Evolutionary conservation across 2,888 invertebrate species (phyloP), one percentile per base, ranked within the genome.

Genomic region (Thelaira solivaga): DNA sequence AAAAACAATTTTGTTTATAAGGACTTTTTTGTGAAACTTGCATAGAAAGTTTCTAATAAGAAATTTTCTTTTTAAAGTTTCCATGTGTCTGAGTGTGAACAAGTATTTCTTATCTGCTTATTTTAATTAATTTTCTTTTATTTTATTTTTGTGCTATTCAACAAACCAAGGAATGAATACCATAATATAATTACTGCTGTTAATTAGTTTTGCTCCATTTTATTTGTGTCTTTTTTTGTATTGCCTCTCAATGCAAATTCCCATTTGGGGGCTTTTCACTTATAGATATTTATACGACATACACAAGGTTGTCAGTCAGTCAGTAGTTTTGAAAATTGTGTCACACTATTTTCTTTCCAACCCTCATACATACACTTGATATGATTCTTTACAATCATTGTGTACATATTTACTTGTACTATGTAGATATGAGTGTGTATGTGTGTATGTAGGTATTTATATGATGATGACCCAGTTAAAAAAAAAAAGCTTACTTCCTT

Each of bases 401-500:
- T 47, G 24, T 53, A 7, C n/a, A 4, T 53, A 24, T n/a, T 36
- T 24, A 51, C 20, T 18, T 10, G 29, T 11, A 6, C 16, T n/a
- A 47, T 11, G 22, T 1, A 4, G 11, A 7, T 13, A 29, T 3
- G 1, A 39, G 6, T 16, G 10, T 22, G n/a, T 24, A 22, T 2
- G 31, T 13, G 13, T 20, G 22, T 24, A 16, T 26, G 22, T 55
- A 39, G 4, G 3, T 57, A 22, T 10, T 53, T 55, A 36, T 51
- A 31, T 59, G 34, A 49, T 51, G 62, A 59, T 73, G 78, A 78
- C 78, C 78, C 64, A 74, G 73, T 74, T 78, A 47, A 18, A 64
- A 59, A 47, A 18, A 64, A 59, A 41, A 39, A 41, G 59, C 36
- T 69, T 69, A 74, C 78, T 78, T 78, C 73, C 78, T 78, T 78